A percentile compares a stretch with the other conserved stretches of the same genome.
Conservation (phyloP, 2,797 vertebrate species). For the Hozukius guyotensis region DNA sequence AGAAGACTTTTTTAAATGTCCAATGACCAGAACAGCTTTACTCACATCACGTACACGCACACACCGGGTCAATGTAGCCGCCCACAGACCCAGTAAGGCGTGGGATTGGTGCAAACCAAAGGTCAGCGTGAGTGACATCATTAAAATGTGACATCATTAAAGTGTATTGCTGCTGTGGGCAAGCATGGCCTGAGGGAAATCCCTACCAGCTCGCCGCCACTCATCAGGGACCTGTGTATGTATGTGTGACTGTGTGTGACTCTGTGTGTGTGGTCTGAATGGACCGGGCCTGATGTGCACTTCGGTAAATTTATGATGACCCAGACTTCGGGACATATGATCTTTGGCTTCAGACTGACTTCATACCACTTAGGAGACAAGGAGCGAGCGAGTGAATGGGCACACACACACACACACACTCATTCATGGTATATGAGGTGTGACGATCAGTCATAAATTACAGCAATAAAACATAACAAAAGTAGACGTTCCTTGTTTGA, state of each 20-base stretch:
- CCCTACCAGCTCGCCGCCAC: conserved; percentile 44
- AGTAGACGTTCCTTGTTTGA: conserved; percentile 41
- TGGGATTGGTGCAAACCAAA: conserved; percentile 77
- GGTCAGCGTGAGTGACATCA: conserved; percentile 76
- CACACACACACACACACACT: conserved; percentile 24
- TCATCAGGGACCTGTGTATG: conserved; percentile 24
- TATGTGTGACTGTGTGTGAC: neutral
- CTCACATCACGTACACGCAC: neutral
- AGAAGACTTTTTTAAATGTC: conserved; percentile 3
- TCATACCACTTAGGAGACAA: conserved; percentile 56
- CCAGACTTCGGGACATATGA: conserved; percentile 43
- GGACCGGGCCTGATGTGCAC: conserved; percentile 36
- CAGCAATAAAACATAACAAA: conserved; percentile 70
- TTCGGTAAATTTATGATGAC: conserved; percentile 66
- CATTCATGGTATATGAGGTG: conserved; percentile 63
- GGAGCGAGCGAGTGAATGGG: conserved; percentile 6
- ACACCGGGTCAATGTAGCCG: conserved; percentile 33
- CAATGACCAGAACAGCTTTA: neutral
- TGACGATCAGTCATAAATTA: conserved; percentile 72
- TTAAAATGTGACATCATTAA: conserved; percentile 80
- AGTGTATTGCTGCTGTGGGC: conserved; percentile 67
- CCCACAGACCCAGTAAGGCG: conserved; percentile 52
- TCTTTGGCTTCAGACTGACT: conserved; percentile 57
- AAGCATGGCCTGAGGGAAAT: conserved; percentile 64
- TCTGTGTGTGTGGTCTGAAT: conserved; percentile 57